Evolutionary conservation across 2,113 vertebrate species (phyloP), one percentile per base, ranked within the genome.

Genomic region (Mirza zaza): DNA sequence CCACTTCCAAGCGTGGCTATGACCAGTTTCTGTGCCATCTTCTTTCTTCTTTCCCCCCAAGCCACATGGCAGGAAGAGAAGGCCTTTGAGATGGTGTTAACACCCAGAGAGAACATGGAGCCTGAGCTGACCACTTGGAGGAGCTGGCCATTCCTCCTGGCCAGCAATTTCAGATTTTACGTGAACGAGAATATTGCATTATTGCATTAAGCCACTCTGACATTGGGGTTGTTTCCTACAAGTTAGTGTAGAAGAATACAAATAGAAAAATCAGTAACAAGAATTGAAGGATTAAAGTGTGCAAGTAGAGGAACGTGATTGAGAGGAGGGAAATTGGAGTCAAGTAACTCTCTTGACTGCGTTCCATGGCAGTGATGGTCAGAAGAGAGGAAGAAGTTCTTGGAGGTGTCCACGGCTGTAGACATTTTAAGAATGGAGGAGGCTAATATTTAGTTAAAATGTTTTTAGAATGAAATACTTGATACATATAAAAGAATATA

Each of bases 381-480:
- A 27, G 55, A 61, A 83, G 65, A 59, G 32, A 20, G 55, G 18
- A 57, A 82, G 48, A 81, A 11, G 8, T 39, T 87, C 25, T 5
- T 61, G n/a, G 39, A 25, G 27, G 12, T 75, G 36, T 50, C 63
- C 55, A 65, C 48, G 57, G 39, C 21, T 71, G 2, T 25, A 39
- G 59, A 52, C 25, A 86, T 21, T 91, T 91, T 18, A 73, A 87
- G 34, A 87, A 27, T 6, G 27, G 29, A 80, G 55, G 36, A 82
- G 32, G 3, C 23, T 82, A 65, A 23, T 71, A 91, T 50, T 87
- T 83, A 71, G 17, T 50, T 68, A 5, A 57, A 65, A 17, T 81
- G 15, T 79, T 71, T 91, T 84, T 88, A 95, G 42, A 86, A 85
- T 63, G 34, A 42, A 82, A 79, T 83, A 45, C n/a, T 79, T 90